Base-by-base conservation (phyloP, 2,113 vertebrate genomes). In the Tringa solitaria region DNA sequence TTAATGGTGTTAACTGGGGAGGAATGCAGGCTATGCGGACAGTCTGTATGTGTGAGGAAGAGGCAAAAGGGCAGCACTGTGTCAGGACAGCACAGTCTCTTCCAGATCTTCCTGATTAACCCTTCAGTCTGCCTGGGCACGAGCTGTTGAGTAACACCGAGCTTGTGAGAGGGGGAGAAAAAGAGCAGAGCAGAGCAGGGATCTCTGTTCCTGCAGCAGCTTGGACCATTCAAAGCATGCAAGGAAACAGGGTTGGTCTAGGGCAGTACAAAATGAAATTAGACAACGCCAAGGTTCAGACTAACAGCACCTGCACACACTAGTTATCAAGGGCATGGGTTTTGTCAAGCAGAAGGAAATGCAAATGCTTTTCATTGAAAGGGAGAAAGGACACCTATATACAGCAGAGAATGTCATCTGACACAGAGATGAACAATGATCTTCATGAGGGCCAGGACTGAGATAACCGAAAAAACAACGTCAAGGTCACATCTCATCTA, bases 1-100 rank as follows among this genome's bases (percentile, higher is more conserved):
- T 92, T 81, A 95, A 93, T 97, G 75, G 84, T 93, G 95, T 93
- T 95, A 96, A 98, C 90, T 87, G 67, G 83, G 90, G 79, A 94
- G 93, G 86, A 96, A 96, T 95, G 92, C 78, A 67, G 94, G 61
- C 69, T 75, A 75, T 96, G 94, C 72, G 89, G 94, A 82, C 92
- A 91, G 83, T 4, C 50, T 74, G 61, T 75, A 30, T 96, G 84
- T 67, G 85, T 60, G 79, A 94, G 89, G 85, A 93, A 89, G 88
- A 96, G 92, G 89, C 77, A 79, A 57, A 95, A 95, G 89, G 93
- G 89, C 93, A 97, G 87, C 82, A 23, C 80, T 79, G 82, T 93
- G 84, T 88, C 87, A 85, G 93, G 90, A 93, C 70, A 92, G 63
- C 81, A 19, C 37, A 39, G 84, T 6, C 50, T 94, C 51, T 86